A percentile compares a stretch with the other conserved stretches of the same genome.
phyloP scores from a whole-genome alignment of 2,797 vertebrate genomes.

The Gouania willdenowi region DNA sequence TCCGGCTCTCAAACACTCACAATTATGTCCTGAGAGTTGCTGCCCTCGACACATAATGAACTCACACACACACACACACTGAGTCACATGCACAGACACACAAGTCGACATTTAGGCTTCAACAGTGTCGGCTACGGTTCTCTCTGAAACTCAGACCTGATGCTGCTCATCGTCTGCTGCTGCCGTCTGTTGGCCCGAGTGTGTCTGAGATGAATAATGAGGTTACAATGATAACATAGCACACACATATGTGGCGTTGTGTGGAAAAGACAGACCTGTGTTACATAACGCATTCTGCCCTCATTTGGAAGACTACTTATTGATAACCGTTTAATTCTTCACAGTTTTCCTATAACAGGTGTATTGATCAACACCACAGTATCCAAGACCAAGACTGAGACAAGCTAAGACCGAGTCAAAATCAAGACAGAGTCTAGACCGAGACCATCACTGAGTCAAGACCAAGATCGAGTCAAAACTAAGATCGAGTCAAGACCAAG shows the following conservation, averaged over 20 bases:
- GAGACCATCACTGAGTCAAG: too few relatives aligned
- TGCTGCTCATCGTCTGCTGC: constrained; percentile 73
- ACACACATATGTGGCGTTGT: constrained; percentile 5
- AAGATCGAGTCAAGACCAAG: too few relatives aligned
- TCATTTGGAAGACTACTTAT: constrained; percentile 64
- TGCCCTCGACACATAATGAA: constrained; percentile 10
- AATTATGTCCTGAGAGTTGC: too few relatives aligned
- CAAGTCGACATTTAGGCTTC: constrained; percentile 58
- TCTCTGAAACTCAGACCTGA: constrained; percentile 70
- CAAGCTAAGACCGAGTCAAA: too few relatives aligned
- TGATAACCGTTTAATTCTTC: constrained; percentile 57
- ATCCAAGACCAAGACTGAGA: too few relatives aligned
- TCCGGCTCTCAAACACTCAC: neutral
- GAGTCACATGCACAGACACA: constrained; percentile 7
- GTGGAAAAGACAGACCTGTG: constrained; percentile 43
- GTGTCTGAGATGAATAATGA: constrained; percentile 29
- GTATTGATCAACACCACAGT: too few relatives aligned
- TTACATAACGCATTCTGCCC: constrained; percentile 68
- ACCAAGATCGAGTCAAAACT: too few relatives aligned
- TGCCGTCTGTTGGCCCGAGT: constrained; percentile 70
- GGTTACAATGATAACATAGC: neutral
- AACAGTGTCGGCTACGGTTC: constrained; percentile 69
- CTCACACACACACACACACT: neutral
- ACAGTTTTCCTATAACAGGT: too few relatives aligned
- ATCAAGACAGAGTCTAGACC: too few relatives aligned